phyloP scores from a whole-genome alignment of 1,140 invertebrate genomes.

The Zelostemma sp. region DNA sequence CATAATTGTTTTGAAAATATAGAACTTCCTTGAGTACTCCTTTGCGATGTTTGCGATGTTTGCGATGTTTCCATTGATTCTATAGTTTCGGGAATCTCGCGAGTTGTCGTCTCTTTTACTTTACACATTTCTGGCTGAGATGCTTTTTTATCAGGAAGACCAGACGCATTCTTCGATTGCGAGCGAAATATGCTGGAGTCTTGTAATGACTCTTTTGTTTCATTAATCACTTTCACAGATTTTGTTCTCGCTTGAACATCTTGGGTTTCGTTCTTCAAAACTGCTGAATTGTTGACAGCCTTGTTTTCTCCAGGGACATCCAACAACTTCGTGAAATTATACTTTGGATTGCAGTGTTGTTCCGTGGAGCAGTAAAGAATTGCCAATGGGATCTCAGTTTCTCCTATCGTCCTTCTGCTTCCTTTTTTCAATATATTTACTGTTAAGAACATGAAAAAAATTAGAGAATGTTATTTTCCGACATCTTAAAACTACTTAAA shows the following conservation, averaged over 20 bases:
- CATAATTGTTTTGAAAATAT: too few relatives aligned
- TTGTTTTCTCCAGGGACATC: background rate
- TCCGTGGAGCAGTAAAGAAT: slow-evolving; percentile 29
- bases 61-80: background rate
- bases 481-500: too few relatives aligned
- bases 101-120: too few relatives aligned
- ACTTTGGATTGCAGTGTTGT: slow-evolving; percentile 32
- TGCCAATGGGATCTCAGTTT: slow-evolving; percentile 35
- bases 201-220: background rate
- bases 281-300: slow-evolving; percentile 11
- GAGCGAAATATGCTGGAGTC: background rate
- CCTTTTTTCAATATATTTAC: slow-evolving; percentile 12
- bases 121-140: too few relatives aligned
- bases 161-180: background rate
- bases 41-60: background rate
- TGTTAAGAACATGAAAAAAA: slow-evolving; percentile 11
- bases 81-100: background rate
- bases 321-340: slow-evolving; percentile 25
- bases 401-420: slow-evolving; percentile 25
- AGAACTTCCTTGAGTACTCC: too few relatives aligned
- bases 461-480: too few relatives aligned
- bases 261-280: slow-evolving; percentile 28
- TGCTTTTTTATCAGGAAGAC: too few relatives aligned
- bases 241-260: slow-evolving; percentile 6
- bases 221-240: background rate